Percentiles rank a stretch among this genome's conserved stretches.
Conservation (phyloP, 2,113 vertebrate species). For the Misgurnus anguillicaudatus region DNA sequence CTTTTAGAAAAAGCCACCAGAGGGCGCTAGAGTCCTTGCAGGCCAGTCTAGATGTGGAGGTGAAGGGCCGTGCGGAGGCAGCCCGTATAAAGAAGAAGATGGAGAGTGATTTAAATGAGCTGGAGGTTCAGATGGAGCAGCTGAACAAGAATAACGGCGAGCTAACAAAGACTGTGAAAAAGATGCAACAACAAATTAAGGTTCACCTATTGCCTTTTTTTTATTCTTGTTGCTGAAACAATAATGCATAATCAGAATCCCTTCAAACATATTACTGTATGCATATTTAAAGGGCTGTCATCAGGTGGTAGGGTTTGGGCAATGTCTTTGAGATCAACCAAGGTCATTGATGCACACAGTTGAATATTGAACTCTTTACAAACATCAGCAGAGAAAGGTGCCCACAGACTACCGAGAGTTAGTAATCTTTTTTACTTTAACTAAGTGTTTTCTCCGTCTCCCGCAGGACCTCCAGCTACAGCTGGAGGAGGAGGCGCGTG, state of each 20-base stretch:
- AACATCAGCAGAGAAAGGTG: too few species aligned
- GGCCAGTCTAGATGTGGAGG: slow-evolving; percentile 75
- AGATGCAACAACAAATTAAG: slow-evolving; percentile 79
- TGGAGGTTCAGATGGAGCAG: slow-evolving; percentile 76
- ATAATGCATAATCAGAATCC: background rate
- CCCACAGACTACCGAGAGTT: too few species aligned
- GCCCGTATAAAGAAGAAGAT: slow-evolving; percentile 77
- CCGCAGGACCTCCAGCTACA: slow-evolving; percentile 76
- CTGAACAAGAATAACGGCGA: slow-evolving; percentile 74
- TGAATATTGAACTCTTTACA: too few species aligned
- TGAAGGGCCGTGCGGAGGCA: slow-evolving; percentile 70
- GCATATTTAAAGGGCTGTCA: too few species aligned
- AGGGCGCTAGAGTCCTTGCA: slow-evolving; percentile 75
- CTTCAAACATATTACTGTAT: background rate
- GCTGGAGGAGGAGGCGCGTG: slow-evolving; percentile 73
- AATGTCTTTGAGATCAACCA: too few species aligned
- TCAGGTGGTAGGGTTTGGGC: too few species aligned
- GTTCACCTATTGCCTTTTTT: slow-evolving; percentile 47
- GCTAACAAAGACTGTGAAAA: slow-evolving; percentile 74
- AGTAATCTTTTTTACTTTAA: background rate
- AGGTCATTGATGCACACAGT: too few species aligned
- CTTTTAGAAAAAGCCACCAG: slow-evolving; percentile 74
- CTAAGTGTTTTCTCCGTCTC: background rate
- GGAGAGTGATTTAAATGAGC: slow-evolving; percentile 70
- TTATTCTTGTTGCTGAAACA: background rate